These are phyloP conservation scores for Ascaphus truei DNA, from an alignment of 2,113 vertebrate genomes.

Conservation along the genomic window DNA sequence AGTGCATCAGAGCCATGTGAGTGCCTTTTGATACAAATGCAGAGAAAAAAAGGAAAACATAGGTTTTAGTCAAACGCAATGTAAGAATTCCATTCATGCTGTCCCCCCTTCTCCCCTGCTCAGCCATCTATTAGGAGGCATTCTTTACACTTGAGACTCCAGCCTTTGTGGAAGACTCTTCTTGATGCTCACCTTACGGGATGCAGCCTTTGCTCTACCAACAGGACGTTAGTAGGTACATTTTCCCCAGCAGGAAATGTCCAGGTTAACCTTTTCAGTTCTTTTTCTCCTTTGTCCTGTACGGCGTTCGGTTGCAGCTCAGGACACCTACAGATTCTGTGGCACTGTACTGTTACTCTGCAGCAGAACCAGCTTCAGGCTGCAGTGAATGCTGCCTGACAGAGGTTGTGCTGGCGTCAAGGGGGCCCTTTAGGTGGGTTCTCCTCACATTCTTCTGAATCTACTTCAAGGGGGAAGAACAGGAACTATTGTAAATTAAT, in stretches of 20 bases:
- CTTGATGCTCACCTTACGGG: constrained; percentile 42
- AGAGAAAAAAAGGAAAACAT: constrained; percentile 43
- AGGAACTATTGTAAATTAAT: too few relatives aligned
- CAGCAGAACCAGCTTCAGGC: constrained; percentile 59
- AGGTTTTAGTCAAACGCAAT: constrained; percentile 54
- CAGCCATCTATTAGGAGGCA: constrained; percentile 49
- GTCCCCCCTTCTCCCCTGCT: constrained; percentile 32
- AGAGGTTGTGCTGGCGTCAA: constrained; percentile 60
- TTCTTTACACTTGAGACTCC: constrained; percentile 50
- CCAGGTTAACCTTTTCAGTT: constrained; percentile 44
- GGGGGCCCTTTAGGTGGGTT: constrained; percentile 77
- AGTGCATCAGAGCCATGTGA: constrained; percentile 47
- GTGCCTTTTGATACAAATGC: constrained; percentile 38
- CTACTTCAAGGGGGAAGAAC: neutral
- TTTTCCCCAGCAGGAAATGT: constrained; percentile 37
- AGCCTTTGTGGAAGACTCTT: constrained; percentile 53
- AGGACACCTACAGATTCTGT: constrained; percentile 52
- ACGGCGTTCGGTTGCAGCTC: constrained; percentile 48
- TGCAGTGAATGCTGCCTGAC: constrained; percentile 61
- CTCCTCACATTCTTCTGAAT: constrained; percentile 40
- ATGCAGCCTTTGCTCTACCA: constrained; percentile 41
- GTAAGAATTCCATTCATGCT: constrained; percentile 57
- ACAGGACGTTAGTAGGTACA: neutral
- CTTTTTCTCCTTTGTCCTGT: constrained; percentile 24
- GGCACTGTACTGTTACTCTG: constrained; percentile 58